A percentile compares a stretch with the other conserved stretches of the same genome.
These are phyloP conservation scores for Trissoscelio sp. DNA, from an alignment of 2,888 invertebrate genomes.

Conservation along the genomic window DNA sequence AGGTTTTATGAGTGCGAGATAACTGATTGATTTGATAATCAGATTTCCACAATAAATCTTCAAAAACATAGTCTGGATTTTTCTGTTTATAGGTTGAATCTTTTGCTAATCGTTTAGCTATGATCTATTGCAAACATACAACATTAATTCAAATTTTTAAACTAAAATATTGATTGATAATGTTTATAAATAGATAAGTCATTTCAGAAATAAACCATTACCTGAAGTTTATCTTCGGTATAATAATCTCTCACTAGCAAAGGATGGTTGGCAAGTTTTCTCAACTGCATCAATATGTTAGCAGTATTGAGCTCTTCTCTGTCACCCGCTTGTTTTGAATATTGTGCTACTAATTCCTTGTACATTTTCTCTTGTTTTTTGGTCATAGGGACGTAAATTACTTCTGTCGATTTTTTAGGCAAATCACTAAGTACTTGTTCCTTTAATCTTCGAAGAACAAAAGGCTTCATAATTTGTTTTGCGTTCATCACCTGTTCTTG, in stretches of 20 bases:
- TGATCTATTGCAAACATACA: constrained; percentile 83
- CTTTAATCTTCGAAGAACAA: constrained; percentile 94
- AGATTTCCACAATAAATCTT: constrained; percentile 94
- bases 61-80: constrained; percentile 91
- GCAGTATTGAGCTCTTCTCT: constrained; percentile 77
- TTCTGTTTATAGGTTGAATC: constrained; percentile 90
- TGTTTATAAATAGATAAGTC: no score
- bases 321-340: constrained; percentile 78
- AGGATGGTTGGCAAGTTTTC: constrained; percentile 97
- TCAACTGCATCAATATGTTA: constrained; percentile 94
- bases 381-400: constrained; percentile 88
- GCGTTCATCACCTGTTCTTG: constrained; percentile 95
- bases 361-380: constrained; percentile 90
- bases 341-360: constrained; percentile 86
- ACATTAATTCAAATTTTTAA: neutral
- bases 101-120: constrained; percentile 88
- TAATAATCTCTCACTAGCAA: constrained; percentile 91
- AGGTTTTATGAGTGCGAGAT: constrained; percentile 88
- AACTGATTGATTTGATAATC: constrained; percentile 96
- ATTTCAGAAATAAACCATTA: constrained; percentile 72
- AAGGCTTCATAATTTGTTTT: constrained; percentile 98
- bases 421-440: constrained; percentile 93
- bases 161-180: no score
- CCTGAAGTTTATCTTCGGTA: constrained; percentile 85
- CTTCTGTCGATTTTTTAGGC: constrained; percentile 91